Evolutionary conservation across 2,888 invertebrate species (phyloP).

Genomic region (Aproaerema taeniolella): DNA sequence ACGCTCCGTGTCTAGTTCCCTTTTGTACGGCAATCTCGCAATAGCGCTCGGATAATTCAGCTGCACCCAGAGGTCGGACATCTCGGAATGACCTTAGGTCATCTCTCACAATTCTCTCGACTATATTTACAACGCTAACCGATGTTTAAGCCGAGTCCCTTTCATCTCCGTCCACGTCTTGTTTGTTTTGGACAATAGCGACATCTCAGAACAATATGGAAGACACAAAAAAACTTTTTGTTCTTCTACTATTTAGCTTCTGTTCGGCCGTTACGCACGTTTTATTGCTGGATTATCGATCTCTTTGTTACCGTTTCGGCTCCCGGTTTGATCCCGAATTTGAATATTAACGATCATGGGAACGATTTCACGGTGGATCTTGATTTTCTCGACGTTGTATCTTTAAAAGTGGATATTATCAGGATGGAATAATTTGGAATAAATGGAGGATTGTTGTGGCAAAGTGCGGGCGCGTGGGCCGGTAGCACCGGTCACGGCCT

Average conservation of each 20-base stretch:
- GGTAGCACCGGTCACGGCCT: conserved; percentile 21
- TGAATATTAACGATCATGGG: conserved; percentile 66
- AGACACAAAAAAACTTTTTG: conserved; percentile 49
- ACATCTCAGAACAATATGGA: conserved; percentile 50
- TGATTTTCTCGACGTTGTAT: conserved; percentile 15
- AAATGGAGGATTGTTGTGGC: conserved; percentile 12
- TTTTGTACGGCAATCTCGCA: conserved; percentile 52
- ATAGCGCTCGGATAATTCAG: conserved; percentile 43
- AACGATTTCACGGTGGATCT: conserved; percentile 29
- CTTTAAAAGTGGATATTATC: conserved; percentile 15
- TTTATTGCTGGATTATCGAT: conserved; percentile 67
- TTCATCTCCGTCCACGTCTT: conserved; percentile 23
- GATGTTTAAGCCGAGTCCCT: conserved; percentile 43
- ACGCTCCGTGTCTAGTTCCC: conserved; percentile 22
- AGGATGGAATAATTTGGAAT: conserved; percentile 17
- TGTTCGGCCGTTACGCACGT: conserved; percentile 59
- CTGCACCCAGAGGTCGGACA: conserved; percentile 60
- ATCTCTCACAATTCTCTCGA: conserved; percentile 47
- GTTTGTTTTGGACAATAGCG: conserved; percentile 32
- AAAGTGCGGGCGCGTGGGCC: conserved; percentile 13
- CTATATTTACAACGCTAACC: conserved; percentile 55
- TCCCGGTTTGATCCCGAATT: conserved; percentile 43
- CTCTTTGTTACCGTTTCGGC: conserved; percentile 58
- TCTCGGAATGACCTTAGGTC: conserved; percentile 63
- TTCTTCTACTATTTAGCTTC: conserved; percentile 68